Evolutionary conservation across 1,140 invertebrate species (phyloP), one percentile per base, ranked within the genome.

Genomic region (Dendrolimus punctatus): DNA sequence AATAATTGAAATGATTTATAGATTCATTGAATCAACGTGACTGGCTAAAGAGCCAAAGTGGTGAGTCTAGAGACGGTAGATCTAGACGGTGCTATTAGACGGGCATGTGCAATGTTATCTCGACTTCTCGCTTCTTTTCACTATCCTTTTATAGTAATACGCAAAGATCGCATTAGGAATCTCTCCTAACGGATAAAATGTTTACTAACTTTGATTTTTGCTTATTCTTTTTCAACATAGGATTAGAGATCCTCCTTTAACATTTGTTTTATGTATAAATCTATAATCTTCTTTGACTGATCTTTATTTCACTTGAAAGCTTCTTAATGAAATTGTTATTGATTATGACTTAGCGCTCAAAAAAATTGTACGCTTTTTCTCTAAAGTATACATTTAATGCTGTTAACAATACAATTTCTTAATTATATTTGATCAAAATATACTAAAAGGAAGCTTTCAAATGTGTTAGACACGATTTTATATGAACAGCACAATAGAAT

Each of bases 11-110:
- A 60, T 74, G 60, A 74, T 82, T 86, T 84, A 53, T 86, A 86
- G 82, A 86, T 86, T 83, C 83, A 79, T 84, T 86, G 80, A 79
- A 72, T 70, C 83, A 86, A 71, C 83, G 83, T 73, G 83, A 84
- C 69, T 86, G 80, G 83, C 83, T 86, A 64, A 83, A 84, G 75
- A 73, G 78, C 78, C 80, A 81, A 76, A 84, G 76, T 72, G 83
- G 83, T 86, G 76, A 86, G 83, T 86, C 83, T 86, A 86, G 79
- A 76, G 66, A 53, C 46, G 58, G 73, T 85, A 85, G 82, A 73
- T 73, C 77, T 85, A 85, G 80, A 75, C 77, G 58, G 55, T 47
- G 57, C 68, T 81, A 72, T 82, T 84, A 84, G 80, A 68, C 53
- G 59, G 76, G 82, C 82, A 85, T 85, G 81, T 68, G 58, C 65